Percentiles rank a stretch among this genome's conserved stretches.
phyloP scores from a whole-genome alignment of 2,888 invertebrate genomes.

The Drosophila monieri region DNA sequence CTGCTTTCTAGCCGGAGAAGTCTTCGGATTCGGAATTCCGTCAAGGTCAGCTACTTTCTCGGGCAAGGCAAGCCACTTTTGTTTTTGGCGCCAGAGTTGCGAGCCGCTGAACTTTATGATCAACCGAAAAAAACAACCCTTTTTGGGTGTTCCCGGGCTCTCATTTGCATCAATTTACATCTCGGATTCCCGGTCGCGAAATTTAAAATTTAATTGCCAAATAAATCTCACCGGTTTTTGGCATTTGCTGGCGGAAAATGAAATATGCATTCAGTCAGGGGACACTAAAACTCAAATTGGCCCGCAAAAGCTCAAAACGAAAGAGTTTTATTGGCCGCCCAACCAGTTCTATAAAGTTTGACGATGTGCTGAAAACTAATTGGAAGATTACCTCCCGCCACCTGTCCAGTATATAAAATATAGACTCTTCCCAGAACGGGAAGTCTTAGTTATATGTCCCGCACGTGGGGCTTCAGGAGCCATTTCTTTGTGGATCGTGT shows the following conservation, averaged over 20 bases:
- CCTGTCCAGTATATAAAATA: constrained; percentile 14
- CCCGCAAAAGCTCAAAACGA: constrained; percentile 12
- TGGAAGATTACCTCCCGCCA: constrained; percentile 43
- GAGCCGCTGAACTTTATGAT: constrained; percentile 64
- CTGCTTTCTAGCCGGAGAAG: constrained; percentile 49
- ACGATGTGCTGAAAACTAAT: constrained; percentile 73
- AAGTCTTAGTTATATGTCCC: constrained; percentile 13
- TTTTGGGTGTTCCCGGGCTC: constrained; percentile 36
- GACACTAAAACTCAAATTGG: constrained; percentile 41
- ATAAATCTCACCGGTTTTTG: constrained; percentile 41
- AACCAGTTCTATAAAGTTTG: constrained; percentile 47
- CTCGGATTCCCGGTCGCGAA: constrained; percentile 26
- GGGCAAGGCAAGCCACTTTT: constrained; percentile 68
- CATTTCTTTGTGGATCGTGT: background rate
- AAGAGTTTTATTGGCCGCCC: constrained; percentile 35
- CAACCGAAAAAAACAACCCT: constrained; percentile 36
- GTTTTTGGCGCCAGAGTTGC: constrained; percentile 66
- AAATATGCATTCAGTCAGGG: constrained; percentile 36
- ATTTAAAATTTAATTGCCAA: constrained; percentile 32
- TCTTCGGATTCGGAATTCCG: constrained; percentile 23
- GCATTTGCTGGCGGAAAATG: constrained; percentile 24
- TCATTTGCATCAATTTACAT: constrained; percentile 49
- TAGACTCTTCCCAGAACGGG: constrained; percentile 29
- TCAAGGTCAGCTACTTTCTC: constrained; percentile 74
- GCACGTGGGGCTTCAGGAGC: constrained; percentile 10